Evolutionary conservation across 2,113 vertebrate species (phyloP).

Genomic region (Athene cunicularia): DNA sequence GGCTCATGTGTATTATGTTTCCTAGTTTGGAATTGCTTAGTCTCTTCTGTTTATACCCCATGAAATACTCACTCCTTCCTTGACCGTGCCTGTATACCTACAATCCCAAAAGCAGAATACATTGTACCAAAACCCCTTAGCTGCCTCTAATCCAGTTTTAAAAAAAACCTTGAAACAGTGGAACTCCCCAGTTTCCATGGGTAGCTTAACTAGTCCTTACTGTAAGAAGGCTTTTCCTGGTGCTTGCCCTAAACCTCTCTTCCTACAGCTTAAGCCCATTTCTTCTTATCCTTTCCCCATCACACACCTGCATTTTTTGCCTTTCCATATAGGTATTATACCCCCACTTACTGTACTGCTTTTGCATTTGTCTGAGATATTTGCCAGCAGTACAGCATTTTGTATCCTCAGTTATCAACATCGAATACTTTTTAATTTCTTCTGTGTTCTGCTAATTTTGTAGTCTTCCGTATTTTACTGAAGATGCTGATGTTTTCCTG

Average conservation of each 20-base stretch:
- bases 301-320: not conserved
- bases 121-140: not conserved
- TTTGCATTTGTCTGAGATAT: not conserved
- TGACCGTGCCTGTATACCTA: not conserved
- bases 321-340: not conserved
- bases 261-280: not conserved
- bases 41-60: not conserved
- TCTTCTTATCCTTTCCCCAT: not conserved
- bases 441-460: not conserved
- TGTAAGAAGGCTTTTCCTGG: not conserved
- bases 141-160: not conserved
- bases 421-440: not conserved
- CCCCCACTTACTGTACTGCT: not conserved
- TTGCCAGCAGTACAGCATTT: not conserved
- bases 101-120: not conserved
- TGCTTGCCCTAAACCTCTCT: not conserved
- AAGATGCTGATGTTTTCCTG: not conserved
- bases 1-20: not conserved
- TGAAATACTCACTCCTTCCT: not conserved
- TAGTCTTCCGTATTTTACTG: not conserved
- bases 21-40: not conserved
- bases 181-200: not conserved
- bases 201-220: not conserved
- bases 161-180: not conserved
- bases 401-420: not conserved